Evolutionary conservation across 2,797 vertebrate genomes (phyloP).

Genomic region (Rhodeus uyekii): DNA sequence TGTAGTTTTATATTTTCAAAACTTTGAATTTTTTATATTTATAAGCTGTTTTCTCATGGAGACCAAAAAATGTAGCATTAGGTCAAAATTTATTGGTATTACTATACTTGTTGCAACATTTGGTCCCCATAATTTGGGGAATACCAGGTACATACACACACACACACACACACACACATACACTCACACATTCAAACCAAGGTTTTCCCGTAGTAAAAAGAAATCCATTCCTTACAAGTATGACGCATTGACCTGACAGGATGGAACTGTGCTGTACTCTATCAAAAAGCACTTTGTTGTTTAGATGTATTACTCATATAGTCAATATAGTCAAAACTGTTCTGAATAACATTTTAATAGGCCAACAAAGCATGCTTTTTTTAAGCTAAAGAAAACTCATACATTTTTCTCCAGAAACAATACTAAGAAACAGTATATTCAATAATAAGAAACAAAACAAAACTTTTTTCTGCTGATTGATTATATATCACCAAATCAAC

Average conservation of each 20-base stretch:
- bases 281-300: background rate
- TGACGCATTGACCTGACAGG: background rate
- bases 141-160: conserved; percentile 4
- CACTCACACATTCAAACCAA: background rate
- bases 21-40: too few species aligned
- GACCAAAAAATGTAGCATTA: background rate
- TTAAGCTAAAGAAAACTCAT: background rate
- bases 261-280: background rate
- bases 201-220: background rate
- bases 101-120: background rate
- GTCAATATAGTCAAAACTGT: background rate
- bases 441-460: too few species aligned
- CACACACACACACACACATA: background rate
- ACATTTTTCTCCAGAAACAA: background rate
- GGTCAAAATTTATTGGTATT: too few species aligned
- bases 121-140: background rate
- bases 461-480: background rate
- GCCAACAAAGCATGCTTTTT: background rate
- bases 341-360: background rate
- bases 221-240: conserved; percentile 1
- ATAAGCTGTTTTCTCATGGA: too few species aligned
- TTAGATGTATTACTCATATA: background rate
- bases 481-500: background rate
- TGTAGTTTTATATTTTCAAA: too few species aligned
- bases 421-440: too few species aligned